Percentiles rank a stretch among this genome's conserved stretches.
Conservation (phyloP, 2,797 vertebrate species). For the Rhynchotus rufescens region DNA sequence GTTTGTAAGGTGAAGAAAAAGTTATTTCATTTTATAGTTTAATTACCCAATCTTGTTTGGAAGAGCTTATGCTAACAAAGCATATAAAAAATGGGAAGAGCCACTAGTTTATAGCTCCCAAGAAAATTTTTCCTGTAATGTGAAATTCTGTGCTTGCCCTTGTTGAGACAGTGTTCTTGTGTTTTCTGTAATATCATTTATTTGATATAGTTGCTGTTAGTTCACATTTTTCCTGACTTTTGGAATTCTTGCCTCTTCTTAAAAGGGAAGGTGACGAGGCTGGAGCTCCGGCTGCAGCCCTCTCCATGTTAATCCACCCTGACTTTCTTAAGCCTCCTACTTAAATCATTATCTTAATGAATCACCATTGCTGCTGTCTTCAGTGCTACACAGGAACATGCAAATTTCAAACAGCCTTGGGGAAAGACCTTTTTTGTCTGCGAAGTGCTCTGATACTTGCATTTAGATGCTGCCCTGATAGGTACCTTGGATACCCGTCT, state of each 20-base stretch:
- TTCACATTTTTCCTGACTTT: slow-evolving; percentile 11
- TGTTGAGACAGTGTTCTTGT: neutral
- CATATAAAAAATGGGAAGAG: neutral
- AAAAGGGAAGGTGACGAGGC: slow-evolving; percentile 32
- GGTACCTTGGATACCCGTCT: slow-evolving; percentile 37
- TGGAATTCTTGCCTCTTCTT: slow-evolving; percentile 34
- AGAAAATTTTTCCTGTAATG: neutral
- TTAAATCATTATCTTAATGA: slow-evolving; percentile 74
- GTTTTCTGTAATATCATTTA: neutral
- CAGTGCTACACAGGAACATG: slow-evolving; percentile 54
- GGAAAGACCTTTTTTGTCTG: slow-evolving; percentile 64
- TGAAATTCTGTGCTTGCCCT: neutral
- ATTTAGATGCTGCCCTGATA: slow-evolving; percentile 57
- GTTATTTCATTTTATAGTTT: neutral
- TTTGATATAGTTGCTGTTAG: neutral
- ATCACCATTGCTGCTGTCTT: slow-evolving; percentile 68
- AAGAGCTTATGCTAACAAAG: neutral
- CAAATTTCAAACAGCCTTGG: slow-evolving; percentile 57
- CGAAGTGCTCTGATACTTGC: slow-evolving; percentile 50
- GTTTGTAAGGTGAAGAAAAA: neutral
- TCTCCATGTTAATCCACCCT: slow-evolving; percentile 57
- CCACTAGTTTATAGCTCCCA: neutral
- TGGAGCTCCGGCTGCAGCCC: slow-evolving; percentile 31
- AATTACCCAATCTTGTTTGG: neutral
- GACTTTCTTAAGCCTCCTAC: slow-evolving; percentile 68